These are phyloP conservation scores for Tenebrosternarchus preto DNA, from an alignment of 2,113 vertebrate species.

Conservation along the genomic window DNA sequence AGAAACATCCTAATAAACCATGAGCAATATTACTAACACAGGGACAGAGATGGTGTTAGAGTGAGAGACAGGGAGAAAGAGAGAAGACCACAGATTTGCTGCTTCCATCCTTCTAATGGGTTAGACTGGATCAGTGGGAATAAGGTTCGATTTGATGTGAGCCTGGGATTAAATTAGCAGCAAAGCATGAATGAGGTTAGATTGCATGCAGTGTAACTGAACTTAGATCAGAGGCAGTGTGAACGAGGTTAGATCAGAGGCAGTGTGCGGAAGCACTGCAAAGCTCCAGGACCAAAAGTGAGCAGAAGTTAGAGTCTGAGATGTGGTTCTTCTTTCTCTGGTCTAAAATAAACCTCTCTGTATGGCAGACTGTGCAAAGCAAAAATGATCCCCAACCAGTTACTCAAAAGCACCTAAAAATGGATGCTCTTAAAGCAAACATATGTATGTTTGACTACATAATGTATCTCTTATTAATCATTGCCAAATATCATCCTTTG, in stretches of 20 bases:
- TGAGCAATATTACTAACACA: background rate
- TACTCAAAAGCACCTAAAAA: background rate
- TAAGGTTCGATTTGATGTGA: too few species aligned
- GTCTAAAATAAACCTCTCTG: background rate
- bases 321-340: background rate
- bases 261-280: background rate
- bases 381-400: background rate
- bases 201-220: too few species aligned
- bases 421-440: too few species aligned
- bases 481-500: too few species aligned
- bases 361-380: background rate
- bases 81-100: conserved; percentile 54
- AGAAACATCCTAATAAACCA: background rate
- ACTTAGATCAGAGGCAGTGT: too few species aligned
- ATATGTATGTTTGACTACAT: too few species aligned
- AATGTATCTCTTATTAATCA: too few species aligned
- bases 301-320: background rate
- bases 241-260: too few species aligned
- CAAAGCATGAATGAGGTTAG: too few species aligned
- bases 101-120: conserved; percentile 60
- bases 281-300: background rate
- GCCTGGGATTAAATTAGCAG: too few species aligned
- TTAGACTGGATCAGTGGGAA: too few species aligned
- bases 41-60: conserved; percentile 12
- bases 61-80: background rate